Base-by-base conservation (phyloP, 2,113 vertebrate genomes). In the Lepus timidus region DNA sequence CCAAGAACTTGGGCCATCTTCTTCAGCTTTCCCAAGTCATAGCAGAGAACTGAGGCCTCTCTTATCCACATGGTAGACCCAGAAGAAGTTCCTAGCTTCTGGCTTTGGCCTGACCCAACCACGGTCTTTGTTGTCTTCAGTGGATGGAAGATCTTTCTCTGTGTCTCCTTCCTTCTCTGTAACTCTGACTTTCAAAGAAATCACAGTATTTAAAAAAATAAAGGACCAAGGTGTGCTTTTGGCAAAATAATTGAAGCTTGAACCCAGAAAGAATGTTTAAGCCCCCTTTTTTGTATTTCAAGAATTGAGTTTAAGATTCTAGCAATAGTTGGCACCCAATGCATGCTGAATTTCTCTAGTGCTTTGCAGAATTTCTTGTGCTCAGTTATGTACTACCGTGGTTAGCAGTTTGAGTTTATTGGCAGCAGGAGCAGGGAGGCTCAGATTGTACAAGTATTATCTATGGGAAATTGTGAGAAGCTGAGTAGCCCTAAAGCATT, bases 341-440 rank as follows among this genome's bases (percentile, higher is more conserved):
- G 12, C 14, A 3, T 39, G 36, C 39, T 80, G 76, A 90, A 31
- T 85, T 90, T 85, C n/a, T 14, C 39, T 49, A 58, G 11, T 36
- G 80, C 29, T 87, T 78, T 89, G 27, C 62, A 90, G 10, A 85
- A 31, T 88, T 91, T 92, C 71, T 90, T 79, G 36, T 73, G 44
- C 55, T 89, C 33, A 39, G 39, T 58, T n/a, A 33, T 67, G 65
- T 49, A 33, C 52, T 44, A 6, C 29, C 92, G 64, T 92, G 88
- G 88, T 87, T 96, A 90, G 65, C 70, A 81, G 55, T 55, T 75
- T 94, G 73, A 71, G 58, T 75, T 95, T 96, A 81, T 55, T 95
- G 79, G 16, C 58, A 31, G 27, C 33, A 64, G 39, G 44, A 73
- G 58, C 49, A 89, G 52, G 68, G 85, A 94, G 85, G 51, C 13